Conservation (phyloP, 2,888 invertebrate genomes). For the Drosophila nr. medialis region DNA sequence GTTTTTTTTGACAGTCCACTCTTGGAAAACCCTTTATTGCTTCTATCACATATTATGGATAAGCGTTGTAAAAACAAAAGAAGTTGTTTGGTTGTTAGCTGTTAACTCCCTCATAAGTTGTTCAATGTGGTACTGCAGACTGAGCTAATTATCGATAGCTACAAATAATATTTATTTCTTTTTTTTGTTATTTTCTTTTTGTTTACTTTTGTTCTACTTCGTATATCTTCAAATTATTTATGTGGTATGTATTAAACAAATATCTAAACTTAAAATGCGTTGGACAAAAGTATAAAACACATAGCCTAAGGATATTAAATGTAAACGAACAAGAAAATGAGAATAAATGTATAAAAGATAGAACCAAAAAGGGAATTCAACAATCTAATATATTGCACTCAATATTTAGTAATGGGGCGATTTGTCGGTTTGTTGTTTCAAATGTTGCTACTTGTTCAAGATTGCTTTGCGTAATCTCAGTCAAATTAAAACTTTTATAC, state of each 20-base stretch:
- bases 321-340: constrained; percentile 14
- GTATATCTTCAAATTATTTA: constrained; percentile 27
- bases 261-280: constrained; percentile 31
- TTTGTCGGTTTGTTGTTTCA: background rate
- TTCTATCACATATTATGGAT: constrained; percentile 67
- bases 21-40: constrained; percentile 74
- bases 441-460: constrained; percentile 57
- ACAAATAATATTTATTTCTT: constrained; percentile 32
- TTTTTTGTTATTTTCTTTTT: constrained; percentile 30
- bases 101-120: constrained; percentile 61
- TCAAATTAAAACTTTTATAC: constrained; percentile 67
- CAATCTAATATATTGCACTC: constrained; percentile 51
- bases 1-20: constrained; percentile 72
- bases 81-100: constrained; percentile 77
- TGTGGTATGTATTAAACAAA: constrained; percentile 32
- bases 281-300: constrained; percentile 47
- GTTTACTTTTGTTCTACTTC: constrained; percentile 59
- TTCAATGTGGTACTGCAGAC: constrained; percentile 68
- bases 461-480: constrained; percentile 71
- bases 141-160: constrained; percentile 33
- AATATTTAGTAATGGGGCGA: constrained; percentile 24
- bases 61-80: constrained; percentile 55
- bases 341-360: constrained; percentile 22
- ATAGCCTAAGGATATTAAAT: constrained; percentile 36
- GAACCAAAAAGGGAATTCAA: constrained; percentile 23